These are phyloP conservation scores for Myzus persicae DNA, from an alignment of 1,140 invertebrate genomes.

Conservation along the genomic window DNA sequence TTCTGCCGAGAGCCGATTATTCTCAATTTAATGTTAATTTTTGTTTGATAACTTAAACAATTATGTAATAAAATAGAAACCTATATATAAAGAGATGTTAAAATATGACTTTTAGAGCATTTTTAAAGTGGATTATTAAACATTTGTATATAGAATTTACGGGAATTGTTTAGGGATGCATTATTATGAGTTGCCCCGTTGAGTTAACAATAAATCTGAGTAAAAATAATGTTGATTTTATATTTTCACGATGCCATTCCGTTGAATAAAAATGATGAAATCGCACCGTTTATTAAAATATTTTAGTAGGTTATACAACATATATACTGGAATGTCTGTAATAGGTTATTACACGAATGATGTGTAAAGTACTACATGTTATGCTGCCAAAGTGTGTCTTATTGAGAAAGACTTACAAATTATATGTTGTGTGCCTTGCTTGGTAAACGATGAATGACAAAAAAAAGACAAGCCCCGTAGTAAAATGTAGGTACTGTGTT, in stretches of 20 bases:
- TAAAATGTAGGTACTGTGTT: neutral
- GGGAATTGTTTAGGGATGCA: neutral
- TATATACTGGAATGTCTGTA: neutral
- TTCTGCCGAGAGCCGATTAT: neutral
- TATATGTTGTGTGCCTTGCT: neutral
- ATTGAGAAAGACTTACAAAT: conserved; percentile 31
- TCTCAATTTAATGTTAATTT: conserved; percentile 9
- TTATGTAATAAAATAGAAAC: neutral
- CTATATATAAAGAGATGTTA: neutral
- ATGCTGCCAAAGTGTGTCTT: neutral
- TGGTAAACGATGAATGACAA: neutral
- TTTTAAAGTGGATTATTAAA: conserved; percentile 1
- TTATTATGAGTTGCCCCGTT: neutral
- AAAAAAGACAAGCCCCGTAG: neutral
- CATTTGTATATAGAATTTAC: neutral
- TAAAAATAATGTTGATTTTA: neutral
- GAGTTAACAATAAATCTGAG: neutral
- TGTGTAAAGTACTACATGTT: neutral
- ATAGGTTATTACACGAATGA: neutral
- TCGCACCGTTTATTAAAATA: neutral
- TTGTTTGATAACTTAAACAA: conserved; percentile 13
- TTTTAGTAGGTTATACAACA: neutral
- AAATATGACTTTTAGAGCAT: neutral
- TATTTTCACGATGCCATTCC: neutral
- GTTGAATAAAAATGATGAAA: neutral